A percentile compares a stretch with the other conserved stretches of the same genome.
Conservation (phyloP, 2,113 vertebrate species). For the Phrynosoma platyrhinos region DNA sequence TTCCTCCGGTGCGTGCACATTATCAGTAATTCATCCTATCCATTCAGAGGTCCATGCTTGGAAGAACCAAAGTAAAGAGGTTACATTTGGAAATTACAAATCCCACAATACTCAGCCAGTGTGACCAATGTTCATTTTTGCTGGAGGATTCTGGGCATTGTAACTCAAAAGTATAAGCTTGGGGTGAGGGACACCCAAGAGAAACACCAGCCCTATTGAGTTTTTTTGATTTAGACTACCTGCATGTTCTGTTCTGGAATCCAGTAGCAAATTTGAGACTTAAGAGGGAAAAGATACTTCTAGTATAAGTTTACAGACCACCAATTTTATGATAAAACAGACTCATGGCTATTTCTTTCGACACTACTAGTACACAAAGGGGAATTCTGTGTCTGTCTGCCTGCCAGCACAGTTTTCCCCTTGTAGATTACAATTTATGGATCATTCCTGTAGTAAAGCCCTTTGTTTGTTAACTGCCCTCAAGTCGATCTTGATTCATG, state of each 20-base stretch:
- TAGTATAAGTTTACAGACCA: too few species aligned
- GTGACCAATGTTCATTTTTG: background rate
- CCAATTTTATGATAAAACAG: too few species aligned
- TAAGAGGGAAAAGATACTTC: too few species aligned
- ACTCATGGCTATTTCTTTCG: too few species aligned
- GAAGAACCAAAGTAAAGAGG: background rate
- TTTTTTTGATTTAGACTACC: background rate
- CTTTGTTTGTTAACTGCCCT: too few species aligned
- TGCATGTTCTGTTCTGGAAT: too few species aligned
- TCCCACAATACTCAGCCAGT: background rate
- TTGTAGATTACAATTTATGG: background rate
- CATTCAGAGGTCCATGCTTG: background rate
- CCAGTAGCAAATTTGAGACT: too few species aligned
- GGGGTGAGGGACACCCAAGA: too few species aligned
- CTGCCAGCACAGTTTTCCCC: too few species aligned
- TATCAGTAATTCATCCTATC: background rate
- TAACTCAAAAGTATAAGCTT: background rate
- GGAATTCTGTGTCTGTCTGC: background rate
- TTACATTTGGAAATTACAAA: background rate
- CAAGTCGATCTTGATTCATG: too few species aligned
- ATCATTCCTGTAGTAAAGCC: background rate
- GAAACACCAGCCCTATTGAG: background rate
- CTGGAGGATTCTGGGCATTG: background rate
- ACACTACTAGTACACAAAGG: too few species aligned
- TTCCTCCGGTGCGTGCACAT: rapidly evolving